Conservation (phyloP, 2,888 invertebrate species). For the Lasioglossum vierecki region DNA sequence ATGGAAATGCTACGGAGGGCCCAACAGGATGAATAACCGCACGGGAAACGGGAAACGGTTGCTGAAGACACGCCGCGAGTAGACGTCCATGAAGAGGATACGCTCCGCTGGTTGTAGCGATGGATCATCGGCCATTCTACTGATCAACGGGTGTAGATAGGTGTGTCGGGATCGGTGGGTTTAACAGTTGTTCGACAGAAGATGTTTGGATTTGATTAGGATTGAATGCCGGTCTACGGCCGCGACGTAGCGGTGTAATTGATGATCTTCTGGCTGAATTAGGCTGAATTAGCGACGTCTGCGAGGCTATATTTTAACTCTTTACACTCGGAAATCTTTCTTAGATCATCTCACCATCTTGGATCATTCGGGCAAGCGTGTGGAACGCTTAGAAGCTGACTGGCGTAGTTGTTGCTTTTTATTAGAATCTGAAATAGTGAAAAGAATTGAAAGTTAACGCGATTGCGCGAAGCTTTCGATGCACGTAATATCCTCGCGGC, state of each 20-base stretch:
- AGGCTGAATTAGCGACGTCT: background rate
- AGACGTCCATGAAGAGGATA: background rate
- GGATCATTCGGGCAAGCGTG: background rate
- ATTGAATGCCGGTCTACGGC: background rate
- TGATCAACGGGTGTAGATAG: background rate
- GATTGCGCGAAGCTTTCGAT: background rate
- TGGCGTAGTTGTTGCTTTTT: background rate
- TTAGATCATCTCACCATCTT: background rate
- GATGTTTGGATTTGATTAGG: slow-evolving; percentile 8
- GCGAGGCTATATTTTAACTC: background rate
- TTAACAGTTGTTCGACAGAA: slow-evolving; percentile 6
- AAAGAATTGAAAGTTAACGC: background rate
- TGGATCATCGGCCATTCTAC: background rate
- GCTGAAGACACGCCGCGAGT: background rate
- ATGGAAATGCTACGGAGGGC: slow-evolving; percentile 29
- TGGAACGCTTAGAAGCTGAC: background rate
- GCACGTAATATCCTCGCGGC: background rate
- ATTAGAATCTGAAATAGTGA: background rate
- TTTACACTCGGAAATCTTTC: background rate
- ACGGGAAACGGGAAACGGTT: slow-evolving; percentile 42
- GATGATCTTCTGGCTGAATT: background rate
- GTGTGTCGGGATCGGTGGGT: background rate
- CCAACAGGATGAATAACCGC: slow-evolving; percentile 38
- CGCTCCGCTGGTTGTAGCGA: background rate
- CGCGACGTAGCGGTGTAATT: background rate